Base-by-base conservation (phyloP, 2,888 invertebrate genomes). In the Tiliacea aurago region DNA sequence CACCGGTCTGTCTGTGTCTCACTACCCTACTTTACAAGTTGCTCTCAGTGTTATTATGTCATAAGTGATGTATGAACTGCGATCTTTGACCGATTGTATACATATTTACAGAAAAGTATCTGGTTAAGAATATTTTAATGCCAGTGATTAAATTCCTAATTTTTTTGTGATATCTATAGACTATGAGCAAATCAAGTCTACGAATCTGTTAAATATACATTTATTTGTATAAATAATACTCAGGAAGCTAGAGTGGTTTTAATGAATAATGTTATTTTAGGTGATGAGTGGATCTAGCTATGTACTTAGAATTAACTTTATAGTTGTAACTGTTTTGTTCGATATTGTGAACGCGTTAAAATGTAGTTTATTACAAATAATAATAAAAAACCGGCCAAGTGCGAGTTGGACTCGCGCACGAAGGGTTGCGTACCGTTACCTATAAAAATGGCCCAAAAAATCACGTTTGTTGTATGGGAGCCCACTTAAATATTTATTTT, bases 41-140 rank as follows among this genome's bases (percentile, higher is more conserved):
- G 23, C 33, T 58, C 33, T 56, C 28, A 20, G 56, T 62, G 15
- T 78, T 65, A 65, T 55, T 45, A 61, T 45, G 28, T n/a, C n/a
- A n/a, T n/a, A n/a, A 71, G 61, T 70, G 13, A 11, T n/a, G 18
- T 41, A 23, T 49, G 20, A 37, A 66, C 51, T 75, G 51, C 20
- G 58, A 61, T 51, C 65, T 65, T 37, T 71, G 37, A 62, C 43
- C 18, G n/a, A 45, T 28, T 41, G 10, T 15, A 20, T 33, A 41
- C 18, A 20, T 23, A 49, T 3, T 13, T 53, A n/a, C 10, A 47
- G 15, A 23, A 64, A 55, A 70, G 47, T 20, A 15, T 59, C 20
- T 49, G 33, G 10, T 13, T 53, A 43, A 13, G 13, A 23, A 10
- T 77, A 4, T 62, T 41, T 43, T 51, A 13, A 78, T 28, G 37